Conservation (phyloP, 2,797 vertebrate genomes). For the Vireo griseus region DNA sequence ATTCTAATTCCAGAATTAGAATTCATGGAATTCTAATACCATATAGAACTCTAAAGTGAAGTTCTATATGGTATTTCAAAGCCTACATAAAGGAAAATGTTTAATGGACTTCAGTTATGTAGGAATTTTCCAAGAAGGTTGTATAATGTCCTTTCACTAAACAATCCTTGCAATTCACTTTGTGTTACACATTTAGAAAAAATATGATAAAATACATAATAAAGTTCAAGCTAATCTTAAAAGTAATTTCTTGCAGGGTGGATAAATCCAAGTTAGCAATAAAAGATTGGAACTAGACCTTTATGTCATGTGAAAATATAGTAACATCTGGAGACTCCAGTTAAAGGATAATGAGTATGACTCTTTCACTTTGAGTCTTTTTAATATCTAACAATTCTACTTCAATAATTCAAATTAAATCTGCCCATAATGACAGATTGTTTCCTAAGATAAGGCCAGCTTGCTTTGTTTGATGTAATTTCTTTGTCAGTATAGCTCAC, state of each 20-base stretch:
- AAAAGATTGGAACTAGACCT: constrained; percentile 8
- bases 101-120: background rate
- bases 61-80: background rate
- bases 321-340: background rate
- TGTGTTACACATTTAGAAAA: background rate
- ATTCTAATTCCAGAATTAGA: too few relatives aligned
- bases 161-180: background rate
- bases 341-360: constrained; percentile 11
- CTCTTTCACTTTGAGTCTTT: background rate
- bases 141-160: background rate
- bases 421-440: constrained; percentile 4
- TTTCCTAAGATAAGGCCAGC: background rate
- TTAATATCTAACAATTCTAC: constrained; percentile 32
- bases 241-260: background rate
- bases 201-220: background rate
- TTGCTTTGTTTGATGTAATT: constrained; percentile 26
- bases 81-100: background rate
- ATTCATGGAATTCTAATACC: background rate
- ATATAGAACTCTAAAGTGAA: background rate
- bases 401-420: constrained; percentile 48
- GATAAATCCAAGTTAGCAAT: background rate
- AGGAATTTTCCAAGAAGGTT: background rate
- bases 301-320: constrained; percentile 4
- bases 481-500: background rate
- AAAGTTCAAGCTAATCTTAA: constrained; percentile 3